phyloP scores from a whole-genome alignment of 2,113 vertebrate genomes.

The Tyto alba region DNA sequence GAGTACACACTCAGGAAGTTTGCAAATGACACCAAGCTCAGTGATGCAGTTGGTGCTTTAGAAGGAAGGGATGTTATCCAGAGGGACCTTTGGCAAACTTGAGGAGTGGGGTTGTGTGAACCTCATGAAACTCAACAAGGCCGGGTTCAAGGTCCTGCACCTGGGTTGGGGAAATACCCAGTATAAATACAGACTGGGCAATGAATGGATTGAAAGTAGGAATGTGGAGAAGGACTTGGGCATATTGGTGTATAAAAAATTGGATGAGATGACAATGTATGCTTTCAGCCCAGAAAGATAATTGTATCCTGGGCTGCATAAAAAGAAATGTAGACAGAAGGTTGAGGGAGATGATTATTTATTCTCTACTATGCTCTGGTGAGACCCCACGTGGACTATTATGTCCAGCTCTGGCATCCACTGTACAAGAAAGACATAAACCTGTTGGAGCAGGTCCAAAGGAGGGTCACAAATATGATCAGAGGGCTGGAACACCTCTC shows the following conservation, averaged over 20 bases:
- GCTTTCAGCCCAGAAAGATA: not conserved
- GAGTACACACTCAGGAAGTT: not conserved
- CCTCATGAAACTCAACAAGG: not conserved
- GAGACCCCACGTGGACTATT: not conserved
- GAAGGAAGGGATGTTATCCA: not conserved
- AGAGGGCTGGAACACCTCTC: not conserved
- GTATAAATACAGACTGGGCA: no score
- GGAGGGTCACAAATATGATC: not conserved
- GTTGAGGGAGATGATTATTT: not conserved
- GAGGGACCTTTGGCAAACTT: not conserved
- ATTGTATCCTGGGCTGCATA: not conserved
- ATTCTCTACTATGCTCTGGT: accelerated
- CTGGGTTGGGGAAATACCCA: no score
- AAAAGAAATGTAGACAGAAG: not conserved
- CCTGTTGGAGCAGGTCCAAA: not conserved
- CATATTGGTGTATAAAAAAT: not conserved
- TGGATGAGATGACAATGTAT: not conserved
- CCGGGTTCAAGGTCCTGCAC: not conserved
- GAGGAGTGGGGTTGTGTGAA: not conserved
- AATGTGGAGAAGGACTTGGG: not conserved
- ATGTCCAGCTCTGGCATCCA: accelerated
- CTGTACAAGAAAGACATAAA: not conserved
- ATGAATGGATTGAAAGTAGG: not conserved
- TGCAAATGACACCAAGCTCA: not conserved
- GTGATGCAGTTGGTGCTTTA: not conserved